Base-by-base conservation (phyloP, 2,888 invertebrate genomes). In the Perizoma affinitatum region DNA sequence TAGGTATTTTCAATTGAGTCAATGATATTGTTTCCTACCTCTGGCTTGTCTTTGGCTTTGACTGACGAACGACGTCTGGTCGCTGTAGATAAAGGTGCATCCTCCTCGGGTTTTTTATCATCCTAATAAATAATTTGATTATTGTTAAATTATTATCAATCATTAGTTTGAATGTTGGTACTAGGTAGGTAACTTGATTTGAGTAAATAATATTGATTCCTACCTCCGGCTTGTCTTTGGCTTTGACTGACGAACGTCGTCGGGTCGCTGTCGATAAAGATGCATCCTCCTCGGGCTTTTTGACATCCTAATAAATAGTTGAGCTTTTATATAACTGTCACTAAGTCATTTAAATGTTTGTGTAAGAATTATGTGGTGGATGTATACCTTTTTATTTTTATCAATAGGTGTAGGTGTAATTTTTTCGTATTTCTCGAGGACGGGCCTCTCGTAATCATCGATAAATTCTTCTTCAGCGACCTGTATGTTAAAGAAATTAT, bases 381-480 rank as follows among this genome's bases (percentile, higher is more conserved):
- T 69, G 78, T 83, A 79, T 92, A 92, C 92, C 92, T 92, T 92
- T 75, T 90, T 90, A 86, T 88, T 91, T 88, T 90, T 92, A 77
- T 90, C 90, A 65, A 76, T 73, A 40, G 92, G 92, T 74, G 92
- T 93, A 43, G 92, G 92, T 72, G 92, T 82, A 50, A 92, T 84
- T 83, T 93, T 94, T 80, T 95, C 95, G 75, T 95, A 95, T 87
- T 94, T 95, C 79, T 96, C 96, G 63, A 96, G 92, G 57, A 94
- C 94, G 0, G 96, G 95, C 70, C 96, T 93, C 75, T 96, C 96
- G 82, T 96, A 96, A 88, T 96, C 96, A 57, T 95, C 95, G 76
- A 92, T 74, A 79, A 92, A 91, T 71, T 92, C 92, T 74, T 87
- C 88, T 70, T 85, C 88, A 64, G 73, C 84, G 67, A 89, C 91